Conservation (phyloP, 2,113 vertebrate genomes). For the Pseudolaguvia tuberculata region DNA sequence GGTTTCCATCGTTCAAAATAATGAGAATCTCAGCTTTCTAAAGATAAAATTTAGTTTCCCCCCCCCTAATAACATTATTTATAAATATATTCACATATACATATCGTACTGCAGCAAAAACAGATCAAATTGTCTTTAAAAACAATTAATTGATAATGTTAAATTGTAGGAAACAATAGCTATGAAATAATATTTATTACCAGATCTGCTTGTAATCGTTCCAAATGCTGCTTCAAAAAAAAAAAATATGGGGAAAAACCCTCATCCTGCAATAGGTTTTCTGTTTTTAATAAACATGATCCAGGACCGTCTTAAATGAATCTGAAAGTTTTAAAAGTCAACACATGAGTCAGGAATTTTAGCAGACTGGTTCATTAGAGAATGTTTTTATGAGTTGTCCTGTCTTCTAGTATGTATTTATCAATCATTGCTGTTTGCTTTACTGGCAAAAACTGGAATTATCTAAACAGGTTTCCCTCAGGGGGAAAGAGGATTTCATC, state of each 20-base stretch:
- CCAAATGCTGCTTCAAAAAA: background rate
- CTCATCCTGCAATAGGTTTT: background rate
- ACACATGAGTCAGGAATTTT: background rate
- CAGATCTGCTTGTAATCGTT: background rate
- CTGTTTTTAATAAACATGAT: background rate
- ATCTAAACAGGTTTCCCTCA: background rate
- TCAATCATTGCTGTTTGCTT: background rate
- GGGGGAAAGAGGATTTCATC: background rate
- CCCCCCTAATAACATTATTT: too few species aligned
- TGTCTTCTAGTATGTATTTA: background rate
- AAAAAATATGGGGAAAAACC: too few species aligned
- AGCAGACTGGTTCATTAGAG: background rate
- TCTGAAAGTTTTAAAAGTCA: background rate
- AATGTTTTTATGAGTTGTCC: background rate
- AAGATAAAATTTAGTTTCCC: too few species aligned
- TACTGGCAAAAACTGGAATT: slow-evolving; percentile 5
- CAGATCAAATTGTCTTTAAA: too few species aligned
- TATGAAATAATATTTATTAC: background rate
- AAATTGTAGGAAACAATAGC: too few species aligned
- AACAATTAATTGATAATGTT: too few species aligned
- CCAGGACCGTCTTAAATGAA: background rate
- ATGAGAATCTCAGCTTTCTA: too few species aligned
- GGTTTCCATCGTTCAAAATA: too few species aligned
- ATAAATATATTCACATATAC: too few species aligned
- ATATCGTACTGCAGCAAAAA: too few species aligned